These are phyloP conservation scores for Syngnathus rostellatus DNA, from an alignment of 2,797 vertebrate species.

Conservation along the genomic window DNA sequence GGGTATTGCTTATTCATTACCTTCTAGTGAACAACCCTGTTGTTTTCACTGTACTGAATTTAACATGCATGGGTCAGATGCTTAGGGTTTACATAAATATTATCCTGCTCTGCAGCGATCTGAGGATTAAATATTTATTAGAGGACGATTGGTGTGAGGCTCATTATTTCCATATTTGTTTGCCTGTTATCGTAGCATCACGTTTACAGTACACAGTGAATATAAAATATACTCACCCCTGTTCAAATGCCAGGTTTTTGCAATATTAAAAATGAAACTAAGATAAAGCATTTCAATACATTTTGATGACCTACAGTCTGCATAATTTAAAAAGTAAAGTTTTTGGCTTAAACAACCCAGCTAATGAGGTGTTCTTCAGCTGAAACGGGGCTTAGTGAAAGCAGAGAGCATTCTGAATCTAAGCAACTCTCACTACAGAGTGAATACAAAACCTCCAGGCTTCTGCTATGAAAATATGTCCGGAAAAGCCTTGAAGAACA, in stretches of 20 bases:
- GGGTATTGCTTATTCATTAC: constrained; percentile 14
- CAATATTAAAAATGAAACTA: neutral
- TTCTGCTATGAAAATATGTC: neutral
- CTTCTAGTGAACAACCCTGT: neutral
- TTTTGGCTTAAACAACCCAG: neutral
- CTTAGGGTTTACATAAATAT: constrained; percentile 21
- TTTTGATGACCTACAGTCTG: too few species aligned
- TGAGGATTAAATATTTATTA: constrained; percentile 1
- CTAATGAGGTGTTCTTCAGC: neutral
- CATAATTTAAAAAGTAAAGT: too few species aligned
- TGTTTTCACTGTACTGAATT: constrained; percentile 1
- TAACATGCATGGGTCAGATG: constrained; percentile 10
- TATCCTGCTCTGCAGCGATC: constrained; percentile 11
- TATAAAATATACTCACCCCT: neutral
- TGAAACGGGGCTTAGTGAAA: neutral
- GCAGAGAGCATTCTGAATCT: neutral
- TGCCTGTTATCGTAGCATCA: neutral
- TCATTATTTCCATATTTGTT: neutral
- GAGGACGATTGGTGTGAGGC: neutral
- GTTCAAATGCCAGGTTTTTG: neutral
- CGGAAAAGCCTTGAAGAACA: neutral
- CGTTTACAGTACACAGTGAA: neutral
- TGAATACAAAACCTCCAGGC: neutral
- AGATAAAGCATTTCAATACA: neutral
- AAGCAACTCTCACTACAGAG: neutral